Evolutionary conservation across 2,888 invertebrate genomes (phyloP).

Genomic region (Xanthia icteritia): DNA sequence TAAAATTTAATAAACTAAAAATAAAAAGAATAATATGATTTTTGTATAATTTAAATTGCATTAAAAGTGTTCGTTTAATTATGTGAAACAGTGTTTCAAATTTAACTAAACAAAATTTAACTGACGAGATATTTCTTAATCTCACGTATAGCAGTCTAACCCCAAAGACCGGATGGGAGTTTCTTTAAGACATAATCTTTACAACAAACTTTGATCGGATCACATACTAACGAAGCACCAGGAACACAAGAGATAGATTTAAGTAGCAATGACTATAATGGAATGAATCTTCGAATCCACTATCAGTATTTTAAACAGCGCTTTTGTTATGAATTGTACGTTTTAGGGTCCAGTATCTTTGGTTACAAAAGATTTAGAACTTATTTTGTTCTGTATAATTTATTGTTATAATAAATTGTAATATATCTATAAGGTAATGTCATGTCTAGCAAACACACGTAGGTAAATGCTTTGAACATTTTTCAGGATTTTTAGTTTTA

Average conservation of each 20-base stretch:
- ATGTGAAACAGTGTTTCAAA: background rate
- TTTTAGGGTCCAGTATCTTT: slow-evolving; percentile 24
- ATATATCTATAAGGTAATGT: background rate
- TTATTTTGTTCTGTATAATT: background rate
- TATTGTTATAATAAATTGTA: background rate
- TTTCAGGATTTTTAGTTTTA: background rate
- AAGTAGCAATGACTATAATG: slow-evolving; percentile 83
- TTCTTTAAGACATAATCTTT: slow-evolving; percentile 89
- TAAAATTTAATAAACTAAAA: background rate
- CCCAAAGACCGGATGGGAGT: slow-evolving; percentile 87
- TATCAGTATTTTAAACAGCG: slow-evolving; percentile 74
- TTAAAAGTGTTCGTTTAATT: background rate
- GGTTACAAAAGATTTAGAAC: background rate
- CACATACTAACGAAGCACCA: slow-evolving; percentile 86
- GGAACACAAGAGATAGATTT: slow-evolving; percentile 83
- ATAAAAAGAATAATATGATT: background rate
- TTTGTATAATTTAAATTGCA: background rate
- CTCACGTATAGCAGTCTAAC: slow-evolving; percentile 74
- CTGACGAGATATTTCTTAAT: slow-evolving; percentile 41
- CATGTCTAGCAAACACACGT: background rate
- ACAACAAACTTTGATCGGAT: slow-evolving; percentile 89
- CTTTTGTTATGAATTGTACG: slow-evolving; percentile 67
- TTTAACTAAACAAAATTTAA: background rate
- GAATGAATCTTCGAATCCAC: slow-evolving; percentile 71
- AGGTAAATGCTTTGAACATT: background rate